Conservation (phyloP, 2,797 vertebrate genomes). For the Clamator glandarius region DNA sequence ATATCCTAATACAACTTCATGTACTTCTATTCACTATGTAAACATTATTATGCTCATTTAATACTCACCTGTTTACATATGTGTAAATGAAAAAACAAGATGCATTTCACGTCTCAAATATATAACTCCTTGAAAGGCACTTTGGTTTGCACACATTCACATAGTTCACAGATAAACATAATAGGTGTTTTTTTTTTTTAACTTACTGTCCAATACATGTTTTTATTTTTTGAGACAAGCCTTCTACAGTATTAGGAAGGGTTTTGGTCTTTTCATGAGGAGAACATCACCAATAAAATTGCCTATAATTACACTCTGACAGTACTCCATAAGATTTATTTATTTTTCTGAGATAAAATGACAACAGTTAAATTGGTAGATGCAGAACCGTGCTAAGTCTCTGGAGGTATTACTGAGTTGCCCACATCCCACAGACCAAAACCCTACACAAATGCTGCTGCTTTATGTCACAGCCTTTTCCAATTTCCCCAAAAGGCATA, state of each 20-base stretch:
- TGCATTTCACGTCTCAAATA: background rate
- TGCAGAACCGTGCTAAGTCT: background rate
- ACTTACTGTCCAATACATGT: background rate
- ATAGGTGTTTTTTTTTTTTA: background rate
- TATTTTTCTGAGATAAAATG: background rate
- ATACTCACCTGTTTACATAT: background rate
- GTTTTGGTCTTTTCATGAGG: background rate
- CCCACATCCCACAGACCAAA: background rate
- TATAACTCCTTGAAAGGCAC: rapidly evolving
- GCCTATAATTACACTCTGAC: background rate
- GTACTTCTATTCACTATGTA: background rate
- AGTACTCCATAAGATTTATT: background rate
- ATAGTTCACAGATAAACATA: background rate
- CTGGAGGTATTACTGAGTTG: too few species aligned
- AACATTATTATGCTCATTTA: background rate
- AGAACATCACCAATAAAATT: background rate
- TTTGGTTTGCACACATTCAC: background rate
- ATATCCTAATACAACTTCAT: background rate
- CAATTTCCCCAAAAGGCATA: background rate
- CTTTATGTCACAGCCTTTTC: background rate
- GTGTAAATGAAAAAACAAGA: too few species aligned
- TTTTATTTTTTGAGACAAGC: too few species aligned
- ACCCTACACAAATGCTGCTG: rapidly evolving
- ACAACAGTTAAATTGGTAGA: background rate
- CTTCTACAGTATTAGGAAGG: background rate